A percentile compares a stretch with the other conserved stretches of the same genome.
Evolutionary conservation across 2,888 invertebrate species (phyloP).

Genomic region (Lycocerus yunnanus): DNA sequence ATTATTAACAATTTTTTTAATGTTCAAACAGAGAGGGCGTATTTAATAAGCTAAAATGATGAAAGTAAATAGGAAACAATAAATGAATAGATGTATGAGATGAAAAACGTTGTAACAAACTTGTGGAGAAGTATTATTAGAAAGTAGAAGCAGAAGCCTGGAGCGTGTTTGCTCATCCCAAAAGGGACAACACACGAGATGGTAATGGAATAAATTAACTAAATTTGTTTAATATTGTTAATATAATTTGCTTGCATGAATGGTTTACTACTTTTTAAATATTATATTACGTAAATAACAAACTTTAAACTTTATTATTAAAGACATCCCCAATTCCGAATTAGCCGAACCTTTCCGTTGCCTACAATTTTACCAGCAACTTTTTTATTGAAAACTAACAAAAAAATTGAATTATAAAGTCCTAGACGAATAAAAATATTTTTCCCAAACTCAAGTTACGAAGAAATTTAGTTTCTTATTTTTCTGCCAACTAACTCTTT

Average conservation of each 20-base stretch:
- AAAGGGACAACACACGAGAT: not conserved
- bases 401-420: not conserved
- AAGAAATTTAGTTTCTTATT: not conserved
- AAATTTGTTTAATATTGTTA: not conserved
- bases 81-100: not conserved
- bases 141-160: not conserved
- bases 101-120: not conserved
- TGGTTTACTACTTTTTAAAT: not conserved
- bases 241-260: not conserved
- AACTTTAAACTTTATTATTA: not conserved
- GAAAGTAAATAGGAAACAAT: not conserved
- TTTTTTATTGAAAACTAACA: not conserved
- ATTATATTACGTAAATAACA: not conserved
- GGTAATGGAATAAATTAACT: not conserved
- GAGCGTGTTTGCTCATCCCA: not conserved
- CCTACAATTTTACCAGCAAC: not conserved
- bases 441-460: not conserved
- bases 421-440: not conserved
- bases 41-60: not conserved
- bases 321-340: not conserved
- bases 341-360: not conserved
- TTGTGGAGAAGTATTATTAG: not conserved
- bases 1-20: not conserved
- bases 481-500: slow-evolving; percentile 3
- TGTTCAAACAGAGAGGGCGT: not conserved